Percentiles rank a stretch among this genome's conserved stretches.
Evolutionary conservation across 2,113 vertebrate genomes (phyloP).

Genomic region (Apteryx mantelli): DNA sequence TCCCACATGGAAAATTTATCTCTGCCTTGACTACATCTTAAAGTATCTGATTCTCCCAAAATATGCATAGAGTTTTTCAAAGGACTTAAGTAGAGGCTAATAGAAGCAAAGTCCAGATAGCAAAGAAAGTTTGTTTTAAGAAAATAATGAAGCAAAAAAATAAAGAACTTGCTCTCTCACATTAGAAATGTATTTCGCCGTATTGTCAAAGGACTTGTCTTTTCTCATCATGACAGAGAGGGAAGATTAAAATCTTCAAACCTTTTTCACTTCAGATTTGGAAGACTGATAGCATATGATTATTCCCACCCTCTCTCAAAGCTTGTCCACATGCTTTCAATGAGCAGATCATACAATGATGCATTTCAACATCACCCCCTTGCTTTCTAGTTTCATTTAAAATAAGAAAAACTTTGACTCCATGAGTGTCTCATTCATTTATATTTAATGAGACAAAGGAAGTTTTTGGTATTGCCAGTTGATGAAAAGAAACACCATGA

Average conservation of each 20-base stretch:
- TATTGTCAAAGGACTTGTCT: slow-evolving; percentile 18
- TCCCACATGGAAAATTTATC: neutral
- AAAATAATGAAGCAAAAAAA: neutral
- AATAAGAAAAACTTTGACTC: neutral
- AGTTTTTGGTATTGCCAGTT: neutral
- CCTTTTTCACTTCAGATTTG: slow-evolving; percentile 2
- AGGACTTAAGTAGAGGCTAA: neutral
- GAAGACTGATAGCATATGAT: neutral
- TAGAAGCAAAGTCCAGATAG: neutral
- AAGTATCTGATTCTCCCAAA: slow-evolving; percentile 15
- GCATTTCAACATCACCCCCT: slow-evolving; percentile 11
- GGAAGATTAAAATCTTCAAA: neutral
- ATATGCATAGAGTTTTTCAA: neutral
- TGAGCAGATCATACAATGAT: neutral
- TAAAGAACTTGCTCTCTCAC: neutral
- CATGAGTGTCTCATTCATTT: neutral
- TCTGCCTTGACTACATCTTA: neutral
- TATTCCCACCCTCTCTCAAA: neutral
- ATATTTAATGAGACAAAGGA: neutral
- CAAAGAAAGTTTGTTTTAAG: neutral
- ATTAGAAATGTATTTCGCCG: slow-evolving; percentile 9
- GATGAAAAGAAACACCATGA: neutral
- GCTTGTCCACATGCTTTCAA: slow-evolving; percentile 1
- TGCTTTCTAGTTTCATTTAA: slow-evolving; percentile 19
- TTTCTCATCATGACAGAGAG: neutral